These are phyloP conservation scores for Drosophila nannoptera DNA, from an alignment of 1,140 invertebrate genomes.

Conservation along the genomic window DNA sequence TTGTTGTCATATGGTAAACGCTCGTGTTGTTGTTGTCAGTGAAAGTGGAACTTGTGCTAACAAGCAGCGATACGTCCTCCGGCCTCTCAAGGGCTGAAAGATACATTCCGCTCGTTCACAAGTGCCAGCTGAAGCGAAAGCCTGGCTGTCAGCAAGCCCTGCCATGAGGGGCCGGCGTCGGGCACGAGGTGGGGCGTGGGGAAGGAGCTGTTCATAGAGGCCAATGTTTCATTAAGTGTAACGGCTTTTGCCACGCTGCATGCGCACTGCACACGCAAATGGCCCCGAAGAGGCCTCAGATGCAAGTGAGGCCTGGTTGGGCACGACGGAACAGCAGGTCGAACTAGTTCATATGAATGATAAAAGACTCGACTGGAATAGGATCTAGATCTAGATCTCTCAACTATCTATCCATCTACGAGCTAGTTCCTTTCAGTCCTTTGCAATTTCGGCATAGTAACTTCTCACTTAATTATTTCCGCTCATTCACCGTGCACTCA, in stretches of 20 bases:
- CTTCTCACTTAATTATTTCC: constrained; percentile 7
- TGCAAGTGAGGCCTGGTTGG: constrained; percentile 18
- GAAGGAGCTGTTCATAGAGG: constrained; percentile 45
- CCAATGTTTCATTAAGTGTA: constrained; percentile 70
- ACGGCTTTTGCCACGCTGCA: constrained; percentile 33
- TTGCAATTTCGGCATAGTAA: background rate
- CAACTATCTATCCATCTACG: background rate
- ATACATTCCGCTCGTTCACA: constrained; percentile 49
- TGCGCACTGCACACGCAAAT: constrained; percentile 41
- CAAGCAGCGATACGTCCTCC: constrained; percentile 46
- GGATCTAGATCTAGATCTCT: too few relatives aligned
- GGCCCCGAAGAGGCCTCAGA: constrained; percentile 15
- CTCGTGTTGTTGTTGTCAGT: constrained; percentile 42
- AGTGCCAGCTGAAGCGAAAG: constrained; percentile 47
- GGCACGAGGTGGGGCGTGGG: background rate
- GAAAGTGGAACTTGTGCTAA: constrained; percentile 68
- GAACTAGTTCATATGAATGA: constrained; percentile 16
- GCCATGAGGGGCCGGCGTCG: background rate
- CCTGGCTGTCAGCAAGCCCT: constrained; percentile 23
- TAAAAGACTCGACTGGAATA: background rate
- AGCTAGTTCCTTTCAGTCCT: background rate
- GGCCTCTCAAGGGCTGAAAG: constrained; percentile 40
- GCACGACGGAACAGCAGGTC: constrained; percentile 1
- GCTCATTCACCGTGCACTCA: constrained; percentile 11
- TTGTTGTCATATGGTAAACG: constrained; percentile 9